Evolutionary conservation across 2,797 vertebrate species (phyloP).

Genomic region (Crypturellus tataupa): DNA sequence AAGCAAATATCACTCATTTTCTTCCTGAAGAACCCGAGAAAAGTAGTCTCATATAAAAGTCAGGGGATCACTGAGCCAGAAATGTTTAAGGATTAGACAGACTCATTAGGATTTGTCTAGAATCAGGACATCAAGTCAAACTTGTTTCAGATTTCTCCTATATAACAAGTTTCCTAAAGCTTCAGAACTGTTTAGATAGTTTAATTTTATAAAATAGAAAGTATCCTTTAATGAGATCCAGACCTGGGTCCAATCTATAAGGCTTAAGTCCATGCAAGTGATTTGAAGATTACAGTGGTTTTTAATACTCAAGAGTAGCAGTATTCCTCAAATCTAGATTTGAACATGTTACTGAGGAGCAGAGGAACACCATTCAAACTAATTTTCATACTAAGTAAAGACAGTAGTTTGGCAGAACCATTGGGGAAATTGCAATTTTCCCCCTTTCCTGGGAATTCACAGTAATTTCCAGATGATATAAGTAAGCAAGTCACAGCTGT

Average conservation of each 20-base stretch:
- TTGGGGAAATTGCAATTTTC: background rate
- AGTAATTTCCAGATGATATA: background rate
- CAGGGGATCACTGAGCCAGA: background rate
- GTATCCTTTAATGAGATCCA: background rate
- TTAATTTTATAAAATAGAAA: background rate
- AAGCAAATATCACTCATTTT: background rate
- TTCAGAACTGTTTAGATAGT: background rate
- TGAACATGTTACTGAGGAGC: background rate
- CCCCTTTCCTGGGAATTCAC: background rate
- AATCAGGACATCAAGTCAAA: background rate
- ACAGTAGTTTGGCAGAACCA: background rate
- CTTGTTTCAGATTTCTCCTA: background rate
- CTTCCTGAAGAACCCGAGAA: background rate
- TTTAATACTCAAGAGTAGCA: background rate
- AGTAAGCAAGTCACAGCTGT: background rate
- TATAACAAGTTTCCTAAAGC: background rate
- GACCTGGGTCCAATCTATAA: background rate
- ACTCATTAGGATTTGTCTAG: background rate
- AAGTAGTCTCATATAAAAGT: background rate
- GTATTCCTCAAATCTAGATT: background rate
- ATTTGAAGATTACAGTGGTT: background rate
- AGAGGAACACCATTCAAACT: background rate
- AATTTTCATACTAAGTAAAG: background rate
- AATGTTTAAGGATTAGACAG: background rate
- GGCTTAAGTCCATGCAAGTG: background rate